Base-by-base conservation (phyloP, 2,888 invertebrate genomes). In the Acanthococcus lagerstroemiae region DNA sequence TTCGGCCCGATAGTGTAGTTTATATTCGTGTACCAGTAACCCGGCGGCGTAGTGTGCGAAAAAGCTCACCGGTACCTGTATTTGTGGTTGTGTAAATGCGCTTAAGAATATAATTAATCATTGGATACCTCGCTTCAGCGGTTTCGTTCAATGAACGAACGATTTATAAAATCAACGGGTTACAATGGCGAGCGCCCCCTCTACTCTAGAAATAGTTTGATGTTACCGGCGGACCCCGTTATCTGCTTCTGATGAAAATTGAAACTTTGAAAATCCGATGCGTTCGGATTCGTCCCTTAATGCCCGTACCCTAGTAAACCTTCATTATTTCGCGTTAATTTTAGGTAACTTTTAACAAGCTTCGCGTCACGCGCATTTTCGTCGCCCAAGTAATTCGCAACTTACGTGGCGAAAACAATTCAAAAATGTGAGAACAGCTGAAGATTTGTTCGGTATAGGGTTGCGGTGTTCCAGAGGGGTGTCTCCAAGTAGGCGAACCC, bases 81-180 rank as follows among this genome's bases (percentile, higher is more conserved):
- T 63, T 63, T 54, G 30, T 63, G 63, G 54, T 52, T 37, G 63
- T 54, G 50, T 63, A 44, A 54, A 63, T 30, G 63, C 30, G 63
- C 63, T 63, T 63, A 63, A 63, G 63, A 50, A 63, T 63, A 63
- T 63, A 63, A 63, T 63, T 63, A 63, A 63, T 63, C 63, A 63
- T 37, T 30, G 52, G 22, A 63, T 24, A 50, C 37, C 24, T 54
- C 63, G 63, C 54, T 52, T 37, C 52, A 22, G 52, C 22, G 37
- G 24, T 63, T 63, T 54, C 54, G 63, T 50, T 63, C 54, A 63
- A 63, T 63, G 54, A 54, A 63, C 63, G 37, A 63, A 54, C 63
- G 54, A 63, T 63, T 63, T 63, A 63, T 63, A 63, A 63, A 63
- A 63, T 63, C 63, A 54, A 44, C 63, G 27, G 26, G 27, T 25